Base-by-base conservation (phyloP, 2,888 invertebrate species). In the Apamea epomidion region DNA sequence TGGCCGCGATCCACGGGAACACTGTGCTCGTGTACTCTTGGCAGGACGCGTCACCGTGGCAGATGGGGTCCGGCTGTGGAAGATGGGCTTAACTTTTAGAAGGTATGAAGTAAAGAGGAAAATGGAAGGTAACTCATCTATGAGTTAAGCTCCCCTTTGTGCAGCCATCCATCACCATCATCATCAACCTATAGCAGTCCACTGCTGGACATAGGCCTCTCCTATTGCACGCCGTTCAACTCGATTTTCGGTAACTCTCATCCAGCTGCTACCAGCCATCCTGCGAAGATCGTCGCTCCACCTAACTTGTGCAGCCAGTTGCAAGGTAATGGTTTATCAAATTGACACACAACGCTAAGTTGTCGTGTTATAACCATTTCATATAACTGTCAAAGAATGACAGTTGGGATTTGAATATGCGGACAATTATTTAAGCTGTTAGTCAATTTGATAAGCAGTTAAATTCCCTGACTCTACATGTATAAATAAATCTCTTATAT, bases 1-100 rank as follows among this genome's bases (percentile, higher is more conserved):
- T 94, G 12, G 95, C 89, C 0, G 93, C 94, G 1, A 96, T 90
- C 96, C 96, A 97, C 0, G 96, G 94, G 83, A 93, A 94, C 1
- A 94, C 90, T 1, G 90, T 84, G 51, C n/a, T 80, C 4, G 90
- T 78, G n/a, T 93, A 70, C 5, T 82, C 85, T 68, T 70, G 79
- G 77, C 79, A 81, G 51, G 72, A 25, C 8, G 72, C 58, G 70
- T 85, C 80, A 0, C 79, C 81, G 29, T 90, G 72, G 69, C 89
- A 88, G 64, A 77, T 10, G 0, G 77, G 45, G 12, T 84, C 82
- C n/a, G 74, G 21, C 89, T 88, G 85, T 4, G 10, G 18, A 80
- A 58, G 2, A 32, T 32, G 32, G 2, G 32, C 32, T 32, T 32
- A 32, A 32, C 7, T 54, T 42, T 42, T 3, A n/a, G 3, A 73